Evolutionary conservation across 2,888 invertebrate species (phyloP).

Genomic region (Acanthosepion pharaonis): DNA sequence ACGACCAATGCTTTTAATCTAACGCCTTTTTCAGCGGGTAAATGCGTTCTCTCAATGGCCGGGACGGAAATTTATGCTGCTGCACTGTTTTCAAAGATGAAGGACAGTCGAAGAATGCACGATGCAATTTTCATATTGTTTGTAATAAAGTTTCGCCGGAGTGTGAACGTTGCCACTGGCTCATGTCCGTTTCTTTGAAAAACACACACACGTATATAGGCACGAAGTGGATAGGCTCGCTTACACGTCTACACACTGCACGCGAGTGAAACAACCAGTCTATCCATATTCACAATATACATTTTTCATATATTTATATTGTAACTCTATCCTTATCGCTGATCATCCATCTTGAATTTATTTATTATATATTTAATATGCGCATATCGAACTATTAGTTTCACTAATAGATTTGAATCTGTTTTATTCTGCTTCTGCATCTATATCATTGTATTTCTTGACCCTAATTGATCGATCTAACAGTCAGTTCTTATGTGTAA

Average conservation of each 20-base stretch:
- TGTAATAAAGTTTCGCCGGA: not conserved
- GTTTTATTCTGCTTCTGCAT: no score
- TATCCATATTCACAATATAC: no score
- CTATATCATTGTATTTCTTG: no score
- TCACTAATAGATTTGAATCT: no score
- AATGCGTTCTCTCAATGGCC: not conserved
- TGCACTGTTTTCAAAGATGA: conserved; percentile 9
- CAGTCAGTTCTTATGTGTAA: no score
- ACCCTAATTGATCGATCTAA: no score
- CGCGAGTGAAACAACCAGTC: no score
- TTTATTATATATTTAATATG: no score
- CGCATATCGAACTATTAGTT: no score
- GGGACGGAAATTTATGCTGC: not conserved
- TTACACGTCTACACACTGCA: not conserved
- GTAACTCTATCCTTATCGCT: no score
- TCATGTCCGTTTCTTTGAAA: not conserved
- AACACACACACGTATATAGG: not conserved
- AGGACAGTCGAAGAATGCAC: not conserved
- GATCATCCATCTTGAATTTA: no score
- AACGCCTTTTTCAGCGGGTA: conserved; percentile 4
- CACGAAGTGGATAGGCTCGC: not conserved
- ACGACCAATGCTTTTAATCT: not conserved
- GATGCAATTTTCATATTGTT: not conserved
- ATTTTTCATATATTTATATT: no score
- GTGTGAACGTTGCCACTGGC: not conserved